A percentile compares a stretch with the other conserved stretches of the same genome.
phyloP scores from a whole-genome alignment of 1,140 invertebrate genomes.

The Brachionus asplanchnoidis region DNA sequence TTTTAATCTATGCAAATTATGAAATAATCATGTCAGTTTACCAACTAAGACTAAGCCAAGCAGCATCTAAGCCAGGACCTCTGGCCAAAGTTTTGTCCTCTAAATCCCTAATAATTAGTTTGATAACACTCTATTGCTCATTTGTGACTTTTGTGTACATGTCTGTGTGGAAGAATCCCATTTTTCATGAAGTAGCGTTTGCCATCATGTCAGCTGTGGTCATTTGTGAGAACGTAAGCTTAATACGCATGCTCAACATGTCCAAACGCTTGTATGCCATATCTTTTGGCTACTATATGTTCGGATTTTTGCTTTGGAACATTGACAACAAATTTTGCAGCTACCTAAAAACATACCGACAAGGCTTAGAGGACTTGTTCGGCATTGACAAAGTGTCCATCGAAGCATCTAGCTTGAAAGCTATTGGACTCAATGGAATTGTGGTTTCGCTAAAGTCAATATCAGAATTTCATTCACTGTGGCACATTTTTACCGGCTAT shows the following conservation, averaged over 20 bases:
- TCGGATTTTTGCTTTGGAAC: constrained; percentile 56
- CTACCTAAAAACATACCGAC: constrained; percentile 49
- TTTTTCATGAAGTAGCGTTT: constrained; percentile 45
- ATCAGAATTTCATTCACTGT: constrained; percentile 50
- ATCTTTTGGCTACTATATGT: constrained; percentile 49
- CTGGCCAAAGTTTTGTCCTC: background rate
- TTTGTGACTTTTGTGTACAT: constrained; percentile 43
- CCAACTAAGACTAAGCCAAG: background rate
- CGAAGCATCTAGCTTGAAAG: background rate
- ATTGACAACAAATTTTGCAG: constrained; percentile 55
- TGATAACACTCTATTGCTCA: constrained; percentile 43
- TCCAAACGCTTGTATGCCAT: background rate
- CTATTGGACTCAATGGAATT: background rate
- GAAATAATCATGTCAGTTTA: constrained; percentile 44
- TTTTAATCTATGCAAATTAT: constrained; percentile 53
- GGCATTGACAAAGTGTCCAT: background rate
- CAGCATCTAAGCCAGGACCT: background rate
- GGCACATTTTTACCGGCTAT: constrained; percentile 50
- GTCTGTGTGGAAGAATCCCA: constrained; percentile 43
- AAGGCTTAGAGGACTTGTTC: constrained; percentile 35
- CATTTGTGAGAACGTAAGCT: constrained; percentile 1
- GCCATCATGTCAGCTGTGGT: constrained; percentile 40
- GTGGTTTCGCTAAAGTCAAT: constrained; percentile 6
- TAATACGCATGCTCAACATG: background rate
- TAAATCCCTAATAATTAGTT: background rate